Evolutionary conservation across 2,797 vertebrate genomes (phyloP), one percentile per base, ranked within the genome.

Genomic region (Bradypodion ventrale): DNA sequence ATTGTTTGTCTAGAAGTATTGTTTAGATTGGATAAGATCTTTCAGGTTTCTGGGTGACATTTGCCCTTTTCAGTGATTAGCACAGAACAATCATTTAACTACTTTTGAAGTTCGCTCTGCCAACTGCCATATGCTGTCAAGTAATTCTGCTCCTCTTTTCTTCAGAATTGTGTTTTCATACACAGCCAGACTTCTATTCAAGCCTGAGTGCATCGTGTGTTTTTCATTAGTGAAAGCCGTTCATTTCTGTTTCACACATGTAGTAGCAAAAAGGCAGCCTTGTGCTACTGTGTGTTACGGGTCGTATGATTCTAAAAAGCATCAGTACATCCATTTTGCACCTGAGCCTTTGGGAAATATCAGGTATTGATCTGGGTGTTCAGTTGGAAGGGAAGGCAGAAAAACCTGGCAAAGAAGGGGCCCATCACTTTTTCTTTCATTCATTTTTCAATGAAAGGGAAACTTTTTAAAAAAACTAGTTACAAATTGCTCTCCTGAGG

Each of bases 401-500:
- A 13, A n/a, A 60, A 69, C 87, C 88, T 75, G 88, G 92, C 85
- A 94, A 15, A 27, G 27, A 49, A 49, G 84, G 87, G 75, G 88
- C 72, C 92, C 86, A 83, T 63, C 76, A 89, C 85, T 56, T 89
- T 83, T 65, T 7, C 78, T 40, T 46, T n/a, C 56, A 89, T 84
- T 90, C 90, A 91, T 94, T 91, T 93, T 87, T 92, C 87, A 91
- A 88, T 89, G 83, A 89, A 89, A 93, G 66, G 16, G 6, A 59
- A 56, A 29, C 44, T 78, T 25, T 2, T 80, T 40, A 70, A 35
- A 70, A 35, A n/a, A 80, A 42, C 56, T 35, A 59, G 1, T 21
- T 91, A 94, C 88, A 94, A 95, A 94, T 90, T 90, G 90, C 78
- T 93, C 83, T 75, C 40, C 86, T 95, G 94, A 93, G 88, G 91